Percentiles rank a stretch among this genome's conserved stretches.
Evolutionary conservation across 1,140 invertebrate genomes (phyloP).

Genomic region (Sesamia nonagrioides): DNA sequence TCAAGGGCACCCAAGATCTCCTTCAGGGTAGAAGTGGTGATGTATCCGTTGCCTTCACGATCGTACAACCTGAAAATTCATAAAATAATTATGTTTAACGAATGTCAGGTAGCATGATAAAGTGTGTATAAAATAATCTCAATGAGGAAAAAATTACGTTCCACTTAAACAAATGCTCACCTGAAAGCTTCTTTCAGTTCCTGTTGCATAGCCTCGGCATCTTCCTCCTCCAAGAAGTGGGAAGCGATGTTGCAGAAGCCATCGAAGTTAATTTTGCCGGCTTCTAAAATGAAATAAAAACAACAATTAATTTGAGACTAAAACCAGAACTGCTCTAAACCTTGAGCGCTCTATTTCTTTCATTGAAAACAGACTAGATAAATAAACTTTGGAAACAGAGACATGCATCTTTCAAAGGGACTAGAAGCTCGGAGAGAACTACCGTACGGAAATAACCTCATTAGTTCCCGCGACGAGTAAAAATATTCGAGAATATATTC

Average conservation of each 20-base stretch:
- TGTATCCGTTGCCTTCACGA: conserved; percentile 96
- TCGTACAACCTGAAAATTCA: conserved; percentile 88
- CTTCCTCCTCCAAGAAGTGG: conserved; percentile 96
- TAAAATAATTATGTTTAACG: not conserved
- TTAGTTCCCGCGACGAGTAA: conserved; percentile 70
- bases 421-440: conserved; percentile 38
- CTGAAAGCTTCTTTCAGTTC: conserved; percentile 98
- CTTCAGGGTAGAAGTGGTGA: conserved; percentile 95
- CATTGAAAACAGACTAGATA: conserved; percentile 49
- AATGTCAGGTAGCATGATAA: not conserved
- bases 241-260: conserved; percentile 96
- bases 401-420: conserved; percentile 47
- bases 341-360: conserved; percentile 49
- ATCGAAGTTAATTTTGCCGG: conserved; percentile 97
- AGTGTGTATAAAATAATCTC: not conserved
- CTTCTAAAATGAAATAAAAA: conserved; percentile 81
- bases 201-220: conserved; percentile 97
- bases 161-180: not conserved
- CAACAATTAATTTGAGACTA: conserved; percentile 37
- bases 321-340: conserved; percentile 33
- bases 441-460: conserved; percentile 73
- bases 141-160: not conserved
- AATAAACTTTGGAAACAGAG: conserved; percentile 55
- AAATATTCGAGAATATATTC: conserved; percentile 77
- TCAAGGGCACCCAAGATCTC: conserved; percentile 97